Evolutionary conservation across 2,888 invertebrate species (phyloP).

Genomic region (Mimumesa dahlbomi): DNA sequence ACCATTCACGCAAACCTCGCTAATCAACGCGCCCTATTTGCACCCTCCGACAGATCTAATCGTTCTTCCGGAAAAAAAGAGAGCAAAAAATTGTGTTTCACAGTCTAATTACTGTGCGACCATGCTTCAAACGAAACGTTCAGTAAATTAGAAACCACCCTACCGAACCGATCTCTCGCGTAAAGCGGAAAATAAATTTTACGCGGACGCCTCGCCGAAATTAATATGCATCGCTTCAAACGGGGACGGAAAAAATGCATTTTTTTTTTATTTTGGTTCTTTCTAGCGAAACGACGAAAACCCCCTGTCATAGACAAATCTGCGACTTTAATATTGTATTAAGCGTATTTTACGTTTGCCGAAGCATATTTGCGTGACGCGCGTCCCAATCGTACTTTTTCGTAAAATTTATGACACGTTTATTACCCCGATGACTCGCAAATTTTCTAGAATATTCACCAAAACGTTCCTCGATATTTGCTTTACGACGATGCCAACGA

Average conservation of each 20-base stretch:
- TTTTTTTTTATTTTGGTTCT: too few relatives aligned
- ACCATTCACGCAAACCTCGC: background rate
- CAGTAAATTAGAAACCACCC: constrained; percentile 18
- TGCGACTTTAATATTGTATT: too few relatives aligned
- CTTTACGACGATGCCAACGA: too few relatives aligned
- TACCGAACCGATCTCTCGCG: constrained; percentile 1
- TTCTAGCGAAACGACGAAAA: background rate
- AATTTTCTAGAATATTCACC: too few relatives aligned
- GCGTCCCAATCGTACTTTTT: too few relatives aligned
- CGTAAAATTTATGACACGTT: too few relatives aligned
- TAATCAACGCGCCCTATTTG: constrained; percentile 4
- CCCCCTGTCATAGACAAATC: too few relatives aligned
- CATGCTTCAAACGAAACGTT: constrained; percentile 18
- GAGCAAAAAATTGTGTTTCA: constrained; percentile 26
- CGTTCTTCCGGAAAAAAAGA: constrained; percentile 23
- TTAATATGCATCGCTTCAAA: constrained; percentile 8
- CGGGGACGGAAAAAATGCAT: background rate
- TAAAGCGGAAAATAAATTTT: constrained; percentile 2
- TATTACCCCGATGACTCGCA: too few relatives aligned
- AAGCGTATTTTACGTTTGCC: too few relatives aligned
- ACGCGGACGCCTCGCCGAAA: constrained; percentile 14
- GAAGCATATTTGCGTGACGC: too few relatives aligned
- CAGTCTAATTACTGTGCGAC: constrained; percentile 30
- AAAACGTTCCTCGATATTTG: too few relatives aligned
- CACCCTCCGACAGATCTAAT: constrained; percentile 15